These are phyloP conservation scores for Regulus satrapa DNA, from an alignment of 2,113 vertebrate species.

Conservation along the genomic window DNA sequence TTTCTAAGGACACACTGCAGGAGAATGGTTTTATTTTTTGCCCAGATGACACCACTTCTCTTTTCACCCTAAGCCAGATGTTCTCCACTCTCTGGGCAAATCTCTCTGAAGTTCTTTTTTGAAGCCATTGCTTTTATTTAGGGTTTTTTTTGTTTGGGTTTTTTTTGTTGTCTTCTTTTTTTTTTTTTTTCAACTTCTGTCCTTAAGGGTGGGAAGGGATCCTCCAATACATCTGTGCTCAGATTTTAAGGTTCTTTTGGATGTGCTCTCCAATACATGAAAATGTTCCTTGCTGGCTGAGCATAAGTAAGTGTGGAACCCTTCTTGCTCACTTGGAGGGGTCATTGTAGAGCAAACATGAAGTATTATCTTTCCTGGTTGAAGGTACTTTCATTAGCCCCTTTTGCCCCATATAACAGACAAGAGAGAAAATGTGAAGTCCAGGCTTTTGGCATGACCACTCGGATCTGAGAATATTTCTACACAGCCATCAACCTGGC, in stretches of 20 bases:
- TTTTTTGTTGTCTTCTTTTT: conserved; percentile 52
- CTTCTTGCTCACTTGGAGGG: background rate
- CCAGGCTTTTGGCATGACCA: conserved; percentile 20
- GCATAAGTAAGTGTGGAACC: background rate
- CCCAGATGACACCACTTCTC: conserved; percentile 72
- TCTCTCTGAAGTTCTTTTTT: conserved; percentile 76
- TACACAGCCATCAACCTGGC: background rate
- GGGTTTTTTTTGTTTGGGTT: conserved; percentile 39
- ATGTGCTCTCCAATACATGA: background rate
- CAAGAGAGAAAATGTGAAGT: conserved; percentile 17
- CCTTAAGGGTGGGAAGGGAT: background rate
- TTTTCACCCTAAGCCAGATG: conserved; percentile 75
- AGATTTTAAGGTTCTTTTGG: background rate
- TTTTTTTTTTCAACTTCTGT: background rate
- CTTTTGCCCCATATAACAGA: background rate
- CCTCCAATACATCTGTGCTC: background rate
- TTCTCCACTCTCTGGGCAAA: conserved; percentile 68
- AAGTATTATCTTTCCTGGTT: background rate
- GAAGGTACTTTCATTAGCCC: background rate
- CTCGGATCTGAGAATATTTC: background rate
- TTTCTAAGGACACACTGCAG: conserved; percentile 61
- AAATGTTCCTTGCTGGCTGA: background rate
- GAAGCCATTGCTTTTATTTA: conserved; percentile 71
- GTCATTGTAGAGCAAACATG: background rate
- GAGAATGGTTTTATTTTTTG: conserved; percentile 61